Evolutionary conservation across 2,797 vertebrate genomes (phyloP), one percentile per base, ranked within the genome.

Genomic region (Danio aesculapii): DNA sequence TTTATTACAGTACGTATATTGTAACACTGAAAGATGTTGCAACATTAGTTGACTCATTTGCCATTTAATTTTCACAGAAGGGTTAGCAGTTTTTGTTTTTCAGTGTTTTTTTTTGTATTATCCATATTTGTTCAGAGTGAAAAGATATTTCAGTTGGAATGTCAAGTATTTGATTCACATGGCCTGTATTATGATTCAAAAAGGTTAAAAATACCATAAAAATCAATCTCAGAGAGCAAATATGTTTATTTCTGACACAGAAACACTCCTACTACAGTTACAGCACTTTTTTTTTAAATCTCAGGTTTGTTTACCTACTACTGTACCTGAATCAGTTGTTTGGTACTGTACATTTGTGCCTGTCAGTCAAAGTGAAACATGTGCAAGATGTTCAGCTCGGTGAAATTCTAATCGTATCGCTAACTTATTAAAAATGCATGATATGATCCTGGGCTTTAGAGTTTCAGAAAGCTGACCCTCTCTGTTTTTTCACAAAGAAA

Each of bases 341-440:
- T 81, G 84, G 30, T 30, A 30, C 30, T 30, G 88, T 90, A 87
- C 78, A 87, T 91, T 91, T 89, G 87, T 89, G 89, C 84, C 86
- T 89, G 90, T 90, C 88, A 89, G 68, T 86, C 61, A 72, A 41
- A 90, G 81, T 86, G 86, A 90, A 92, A 90, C 87, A 89, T 90
- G 86, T 84, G 84, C 68, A 79, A 90, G 88, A 92, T 85, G 81
- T 92, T 92, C 88, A 87, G 87, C 50, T 79, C 74, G 79, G 85
- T 85, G 39, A 88, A 64, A 85, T 84, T 87, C 86, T 92, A 89
- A 92, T 90, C 87, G 82, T 87, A 88, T 89, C 83, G 89, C 81
- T 79, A 78, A 81, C 83, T 91, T 84, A 92, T 94, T 90, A 93
- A 92, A 92, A 89, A 90, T 91, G 79, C 87, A 93, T 91, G 89